phyloP scores from a whole-genome alignment of 2,888 invertebrate species.

The Parapristionchus giblindavisi region DNA sequence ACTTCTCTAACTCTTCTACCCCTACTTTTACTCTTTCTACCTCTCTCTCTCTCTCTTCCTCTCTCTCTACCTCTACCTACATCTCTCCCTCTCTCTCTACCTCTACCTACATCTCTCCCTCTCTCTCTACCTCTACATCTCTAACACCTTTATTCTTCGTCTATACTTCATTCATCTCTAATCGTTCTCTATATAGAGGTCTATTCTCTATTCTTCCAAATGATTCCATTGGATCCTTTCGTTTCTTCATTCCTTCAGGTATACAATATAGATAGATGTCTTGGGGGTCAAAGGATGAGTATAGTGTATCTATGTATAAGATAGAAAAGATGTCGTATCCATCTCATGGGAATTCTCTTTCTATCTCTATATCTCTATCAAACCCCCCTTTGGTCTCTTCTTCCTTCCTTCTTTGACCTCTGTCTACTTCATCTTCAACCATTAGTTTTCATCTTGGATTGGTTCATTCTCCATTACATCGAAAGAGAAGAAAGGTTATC shows the following conservation, averaged over 20 bases:
- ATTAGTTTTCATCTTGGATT: slow-evolving; percentile 30
- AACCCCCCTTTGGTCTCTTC: not conserved
- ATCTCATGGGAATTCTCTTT: slow-evolving; percentile 26
- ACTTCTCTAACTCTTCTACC: too few relatives aligned
- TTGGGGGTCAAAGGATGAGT: not conserved
- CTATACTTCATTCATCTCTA: slow-evolving; percentile 10
- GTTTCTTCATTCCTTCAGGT: slow-evolving; percentile 22
- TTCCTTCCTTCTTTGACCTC: slow-evolving; percentile 14
- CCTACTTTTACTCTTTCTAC: not conserved
- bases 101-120: not conserved
- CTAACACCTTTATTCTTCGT: not conserved
- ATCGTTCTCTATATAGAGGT: too few relatives aligned
- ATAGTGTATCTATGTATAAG: not conserved
- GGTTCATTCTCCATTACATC: too few relatives aligned
- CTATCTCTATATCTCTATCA: slow-evolving; percentile 10
- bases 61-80: not conserved
- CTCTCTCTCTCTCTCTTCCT: too few relatives aligned
- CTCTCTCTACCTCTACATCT: not conserved
- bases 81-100: not conserved
- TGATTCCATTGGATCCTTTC: slow-evolving; percentile 26
- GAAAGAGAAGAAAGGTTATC: too few relatives aligned
- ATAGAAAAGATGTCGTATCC: slow-evolving; percentile 1
- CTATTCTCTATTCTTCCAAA: not conserved
- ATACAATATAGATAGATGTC: slow-evolving; percentile 2
- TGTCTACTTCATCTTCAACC: slow-evolving; percentile 1